Percentiles rank a stretch among this genome's conserved stretches.
phyloP scores from a whole-genome alignment of 1,140 invertebrate genomes.

The Leptoteleia sp. region DNA sequence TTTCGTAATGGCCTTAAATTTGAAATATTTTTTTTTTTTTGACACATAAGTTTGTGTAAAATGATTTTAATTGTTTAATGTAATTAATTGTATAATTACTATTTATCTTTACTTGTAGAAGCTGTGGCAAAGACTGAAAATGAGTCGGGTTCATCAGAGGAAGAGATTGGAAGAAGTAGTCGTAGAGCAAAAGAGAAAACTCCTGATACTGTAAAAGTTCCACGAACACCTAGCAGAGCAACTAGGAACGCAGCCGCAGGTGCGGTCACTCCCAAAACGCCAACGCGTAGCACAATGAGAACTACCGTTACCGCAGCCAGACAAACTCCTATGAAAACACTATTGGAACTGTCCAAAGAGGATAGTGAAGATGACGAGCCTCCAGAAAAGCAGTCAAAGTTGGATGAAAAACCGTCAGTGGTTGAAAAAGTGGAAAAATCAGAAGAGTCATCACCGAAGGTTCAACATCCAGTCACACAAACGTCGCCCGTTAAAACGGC shows the following conservation, averaged over 20 bases:
- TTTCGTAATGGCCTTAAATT: too few species aligned
- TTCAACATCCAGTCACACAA: constrained; percentile 6
- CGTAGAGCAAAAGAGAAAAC: constrained; percentile 64
- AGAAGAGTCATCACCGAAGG: constrained; percentile 10
- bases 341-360: constrained; percentile 58
- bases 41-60: too few species aligned
- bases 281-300: constrained; percentile 63
- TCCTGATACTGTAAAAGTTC: constrained; percentile 64
- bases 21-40: too few species aligned
- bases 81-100: too few species aligned
- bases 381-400: constrained; percentile 30
- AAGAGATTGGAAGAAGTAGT: constrained; percentile 40
- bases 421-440: constrained; percentile 1
- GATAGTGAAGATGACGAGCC: constrained; percentile 60
- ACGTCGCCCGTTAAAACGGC: not conserved
- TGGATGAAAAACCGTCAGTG: constrained; percentile 45
- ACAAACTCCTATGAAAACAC: constrained; percentile 68
- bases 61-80: too few species aligned
- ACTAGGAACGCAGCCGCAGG: constrained; percentile 69
- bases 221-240: constrained; percentile 73
- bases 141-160: constrained; percentile 39
- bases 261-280: constrained; percentile 67
- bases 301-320: constrained; percentile 63
- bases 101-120: too few species aligned
- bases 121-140: constrained; percentile 20